phyloP scores from a whole-genome alignment of 2,888 invertebrate genomes.

The Orthosia incerta region DNA sequence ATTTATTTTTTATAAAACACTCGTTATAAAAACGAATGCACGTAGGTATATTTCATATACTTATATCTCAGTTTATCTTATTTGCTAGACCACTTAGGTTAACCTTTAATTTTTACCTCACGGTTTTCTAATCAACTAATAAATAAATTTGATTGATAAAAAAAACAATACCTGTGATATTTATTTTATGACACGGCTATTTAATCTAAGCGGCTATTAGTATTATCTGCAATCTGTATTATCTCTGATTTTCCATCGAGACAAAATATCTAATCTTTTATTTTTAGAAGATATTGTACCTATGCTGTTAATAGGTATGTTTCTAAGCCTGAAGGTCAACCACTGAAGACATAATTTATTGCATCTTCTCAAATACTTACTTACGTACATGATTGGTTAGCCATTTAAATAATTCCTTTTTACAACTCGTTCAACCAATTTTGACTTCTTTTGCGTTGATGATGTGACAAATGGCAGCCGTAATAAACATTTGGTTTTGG shows the following conservation, averaged over 20 bases:
- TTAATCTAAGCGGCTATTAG: too few species aligned
- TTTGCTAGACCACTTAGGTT: neutral
- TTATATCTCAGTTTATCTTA: slow-evolving; percentile 3
- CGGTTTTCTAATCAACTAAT: slow-evolving; percentile 3
- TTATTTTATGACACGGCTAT: neutral
- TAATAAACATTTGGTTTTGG: too few species aligned
- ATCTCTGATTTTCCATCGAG: slow-evolving; percentile 17
- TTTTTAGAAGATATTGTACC: slow-evolving; percentile 1
- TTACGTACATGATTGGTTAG: too few species aligned
- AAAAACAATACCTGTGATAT: neutral
- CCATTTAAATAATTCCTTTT: too few species aligned
- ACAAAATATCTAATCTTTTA: slow-evolving; percentile 1
- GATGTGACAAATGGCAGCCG: too few species aligned
- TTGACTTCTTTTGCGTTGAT: too few species aligned
- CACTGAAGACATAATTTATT: neutral
- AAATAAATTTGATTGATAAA: slow-evolving; percentile 16
- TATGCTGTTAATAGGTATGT: neutral
- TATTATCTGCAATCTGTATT: slow-evolving; percentile 18
- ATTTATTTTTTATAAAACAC: neutral
- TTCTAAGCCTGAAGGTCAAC: neutral
- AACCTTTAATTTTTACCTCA: neutral
- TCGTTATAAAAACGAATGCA: neutral
- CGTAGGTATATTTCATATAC: neutral
- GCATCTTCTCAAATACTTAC: too few species aligned
- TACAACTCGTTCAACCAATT: too few species aligned